Base-by-base conservation (phyloP, 2,113 vertebrate species). In the Syngnathus floridae region DNA sequence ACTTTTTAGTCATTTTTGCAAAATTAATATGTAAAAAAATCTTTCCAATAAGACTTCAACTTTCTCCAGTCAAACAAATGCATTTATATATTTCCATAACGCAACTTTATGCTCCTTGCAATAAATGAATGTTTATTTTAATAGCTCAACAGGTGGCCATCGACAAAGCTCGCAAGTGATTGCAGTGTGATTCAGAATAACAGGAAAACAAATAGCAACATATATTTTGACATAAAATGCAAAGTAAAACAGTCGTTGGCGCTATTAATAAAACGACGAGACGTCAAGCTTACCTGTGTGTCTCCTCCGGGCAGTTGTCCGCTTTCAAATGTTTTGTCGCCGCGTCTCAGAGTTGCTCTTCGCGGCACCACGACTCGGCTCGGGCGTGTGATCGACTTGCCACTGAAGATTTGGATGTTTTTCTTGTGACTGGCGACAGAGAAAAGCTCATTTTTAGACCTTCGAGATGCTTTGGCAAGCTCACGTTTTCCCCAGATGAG, bases 241-340 rank as follows among this genome's bases (percentile, higher is more conserved):
- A 57, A 62, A 51, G 52, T 8, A 35, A 35, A 35, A 13, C 11
- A 54, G 26, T 16, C 14, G 54, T 56, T 56, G 5, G 6, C 4
- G 54, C 13, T 35, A 17, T 56, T 16, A 56, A 35, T 35, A 35
- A 56, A 35, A 56, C 13, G 54, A 56, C 26, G 13, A 56, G 22
- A 16, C 26, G 26, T 55, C 11, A 12, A 61, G 37, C 21, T 91
- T 85, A 92, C 90, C 90, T 92, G 36, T 60, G 88, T 80, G 75
- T 83, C 63, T 80, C 64, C 77, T 69, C 65, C 78, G 67, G 79
- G 82, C 86, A 84, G 85, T 75, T 84, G 77, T 45, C 80, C 82
- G 77, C 77, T 61, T 70, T 79, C 76, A 56, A 72, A 64, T 72
- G 48, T 75, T 69, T 73, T 76, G 64, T 63, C 70, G 74, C 74